Percentiles rank a stretch among this genome's conserved stretches.
phyloP scores from a whole-genome alignment of 2,888 invertebrate species.

The Leptinotarsa juncta region DNA sequence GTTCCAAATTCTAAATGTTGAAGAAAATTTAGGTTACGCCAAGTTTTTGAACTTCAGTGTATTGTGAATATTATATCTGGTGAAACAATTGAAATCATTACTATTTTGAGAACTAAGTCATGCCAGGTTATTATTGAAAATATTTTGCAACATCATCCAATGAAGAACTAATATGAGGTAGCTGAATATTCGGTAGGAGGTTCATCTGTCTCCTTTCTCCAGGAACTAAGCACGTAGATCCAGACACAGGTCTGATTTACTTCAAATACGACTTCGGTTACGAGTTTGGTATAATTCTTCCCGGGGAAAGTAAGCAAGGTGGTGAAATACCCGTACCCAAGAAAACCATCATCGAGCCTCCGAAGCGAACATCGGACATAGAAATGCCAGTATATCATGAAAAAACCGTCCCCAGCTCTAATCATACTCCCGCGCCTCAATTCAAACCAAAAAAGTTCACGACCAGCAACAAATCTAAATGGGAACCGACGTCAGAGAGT shows the following conservation, averaged over 20 bases:
- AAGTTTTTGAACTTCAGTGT: too few species aligned
- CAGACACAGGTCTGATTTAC: conserved; percentile 81
- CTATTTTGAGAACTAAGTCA: too few species aligned
- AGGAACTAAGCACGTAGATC: conserved; percentile 83
- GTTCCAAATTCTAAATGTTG: too few species aligned
- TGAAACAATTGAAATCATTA: too few species aligned
- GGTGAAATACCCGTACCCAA: conserved; percentile 64
- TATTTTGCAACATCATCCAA: too few species aligned
- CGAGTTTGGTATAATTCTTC: conserved; percentile 80
- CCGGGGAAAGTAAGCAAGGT: conserved; percentile 72
- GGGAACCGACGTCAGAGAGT: conserved; percentile 74
- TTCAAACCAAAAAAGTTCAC: conserved; percentile 65
- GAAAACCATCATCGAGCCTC: conserved; percentile 67
- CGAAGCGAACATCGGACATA: conserved; percentile 71
- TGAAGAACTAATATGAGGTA: too few species aligned
- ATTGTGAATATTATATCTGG: not conserved
- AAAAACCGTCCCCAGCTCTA: conserved; percentile 56
- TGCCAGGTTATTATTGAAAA: too few species aligned
- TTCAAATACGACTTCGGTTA: conserved; percentile 87
- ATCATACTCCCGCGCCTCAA: conserved; percentile 55
- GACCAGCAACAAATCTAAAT: conserved; percentile 67
- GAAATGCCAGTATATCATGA: conserved; percentile 78
- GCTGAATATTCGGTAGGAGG: not conserved
- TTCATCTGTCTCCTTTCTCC: conserved; percentile 34
- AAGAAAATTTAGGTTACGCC: not conserved